These are phyloP conservation scores for Allolobophora icterica DNA, from an alignment of 2,888 invertebrate genomes.

Conservation along the genomic window DNA sequence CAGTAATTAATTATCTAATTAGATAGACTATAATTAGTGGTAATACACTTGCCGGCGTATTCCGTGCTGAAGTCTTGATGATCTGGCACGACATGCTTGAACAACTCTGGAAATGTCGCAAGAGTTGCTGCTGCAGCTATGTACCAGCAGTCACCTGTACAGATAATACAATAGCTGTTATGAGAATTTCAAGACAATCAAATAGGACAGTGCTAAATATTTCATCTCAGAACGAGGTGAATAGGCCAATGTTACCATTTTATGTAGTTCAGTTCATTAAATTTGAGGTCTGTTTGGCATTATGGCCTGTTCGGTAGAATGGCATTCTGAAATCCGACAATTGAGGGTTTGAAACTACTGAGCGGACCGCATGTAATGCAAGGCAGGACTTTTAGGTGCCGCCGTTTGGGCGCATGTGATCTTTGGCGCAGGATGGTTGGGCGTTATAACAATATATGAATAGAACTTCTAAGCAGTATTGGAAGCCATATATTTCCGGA, in stretches of 20 bases:
- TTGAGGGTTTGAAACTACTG: too few relatives aligned
- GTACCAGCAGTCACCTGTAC: constrained; percentile 87
- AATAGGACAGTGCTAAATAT: neutral
- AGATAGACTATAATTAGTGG: neutral
- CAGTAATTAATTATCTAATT: neutral
- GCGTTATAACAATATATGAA: too few relatives aligned
- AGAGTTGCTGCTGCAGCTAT: constrained; percentile 92
- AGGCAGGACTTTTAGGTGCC: too few relatives aligned
- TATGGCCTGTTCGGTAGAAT: too few relatives aligned
- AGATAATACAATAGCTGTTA: neutral
- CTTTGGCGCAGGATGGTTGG: too few relatives aligned
- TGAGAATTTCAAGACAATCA: neutral
- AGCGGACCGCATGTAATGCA: too few relatives aligned
- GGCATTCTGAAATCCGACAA: too few relatives aligned
- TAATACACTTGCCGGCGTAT: constrained; percentile 80
- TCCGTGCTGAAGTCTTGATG: constrained; percentile 85
- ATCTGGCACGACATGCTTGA: constrained; percentile 92
- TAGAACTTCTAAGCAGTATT: too few relatives aligned
- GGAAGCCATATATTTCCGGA: too few relatives aligned
- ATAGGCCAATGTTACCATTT: neutral
- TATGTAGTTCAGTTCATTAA: neutral
- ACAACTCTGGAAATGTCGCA: constrained; percentile 78
- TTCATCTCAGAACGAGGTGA: neutral
- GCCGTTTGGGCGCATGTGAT: too few relatives aligned
- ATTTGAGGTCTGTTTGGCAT: too few relatives aligned